phyloP scores from a whole-genome alignment of 2,797 vertebrate species.

The Hemibagrus guttatus region DNA sequence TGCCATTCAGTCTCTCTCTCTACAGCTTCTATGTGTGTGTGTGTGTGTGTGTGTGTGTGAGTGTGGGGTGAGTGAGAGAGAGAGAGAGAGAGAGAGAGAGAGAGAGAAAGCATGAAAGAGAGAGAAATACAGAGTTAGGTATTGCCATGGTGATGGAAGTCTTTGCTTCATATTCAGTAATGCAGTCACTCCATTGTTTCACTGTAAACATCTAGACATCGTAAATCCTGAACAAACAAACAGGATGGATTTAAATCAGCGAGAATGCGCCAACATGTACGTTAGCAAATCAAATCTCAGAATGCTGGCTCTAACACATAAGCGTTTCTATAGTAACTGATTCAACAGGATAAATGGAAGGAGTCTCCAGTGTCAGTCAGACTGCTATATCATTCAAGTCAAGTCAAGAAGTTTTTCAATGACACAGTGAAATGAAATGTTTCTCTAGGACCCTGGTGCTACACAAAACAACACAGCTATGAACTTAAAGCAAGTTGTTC shows the following conservation, averaged over 20 bases:
- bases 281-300: background rate
- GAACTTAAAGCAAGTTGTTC: no score
- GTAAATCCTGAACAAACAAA: background rate
- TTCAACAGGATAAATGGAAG: background rate
- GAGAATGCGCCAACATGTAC: background rate
- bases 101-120: background rate
- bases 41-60: background rate
- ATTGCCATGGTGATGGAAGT: conserved; percentile 32
- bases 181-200: background rate
- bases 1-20: background rate
- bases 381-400: no score
- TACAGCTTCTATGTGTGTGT: background rate
- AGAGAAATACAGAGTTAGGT: background rate
- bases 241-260: background rate
- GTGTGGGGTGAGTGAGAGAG: background rate
- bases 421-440: no score
- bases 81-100: conserved; percentile 9
- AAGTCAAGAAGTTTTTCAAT: no score
- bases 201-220: background rate
- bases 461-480: no score
- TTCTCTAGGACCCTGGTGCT: no score
- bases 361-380: no score
- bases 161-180: conserved; percentile 10
- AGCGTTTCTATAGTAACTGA: background rate
- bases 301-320: background rate